Base-by-base conservation (phyloP, 2,113 vertebrate genomes). In the Ictalurus furcatus region DNA sequence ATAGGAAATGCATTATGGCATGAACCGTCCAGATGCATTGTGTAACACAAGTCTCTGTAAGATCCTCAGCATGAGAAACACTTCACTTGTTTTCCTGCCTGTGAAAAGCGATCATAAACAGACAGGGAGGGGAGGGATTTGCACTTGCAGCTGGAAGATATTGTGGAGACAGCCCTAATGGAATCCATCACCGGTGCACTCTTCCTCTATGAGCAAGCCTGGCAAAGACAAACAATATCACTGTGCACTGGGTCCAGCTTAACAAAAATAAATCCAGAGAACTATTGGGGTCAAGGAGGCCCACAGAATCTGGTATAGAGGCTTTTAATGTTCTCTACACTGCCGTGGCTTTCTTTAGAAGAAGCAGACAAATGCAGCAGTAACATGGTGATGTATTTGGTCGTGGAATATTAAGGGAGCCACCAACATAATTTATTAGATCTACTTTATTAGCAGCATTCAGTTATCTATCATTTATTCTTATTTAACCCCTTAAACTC, bases 161-260 rank as follows among this genome's bases (percentile, higher is more conserved):
- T 78, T 87, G 81, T 91, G 74, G 52, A 92, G 88, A 91, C 90
- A 87, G 83, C 84, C 76, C 34, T 88, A 91, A 91, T 91, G 90
- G 90, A 92, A 91, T 90, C 84, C 87, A 92, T 88, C 90, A 76
- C 84, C n/a, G 2, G 73, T 69, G 80, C 52, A 30, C 71, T 88
- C 87, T 85, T 87, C 83, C 58, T 87, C 85, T 74, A 88, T 87
- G 87, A 91, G 89, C 63, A 85, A 88, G 65, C 81, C 56, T 79
- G 87, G 82, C 88, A 89, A 61, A 90, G 87, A 78, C 90, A 92
- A 92, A 92, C 88, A 92, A 90, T 90, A 91, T 85, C 88, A 81
- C 84, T 85, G 80, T 87, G 90, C 88, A 87, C 88, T 59, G 83
- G 84, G 88, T 80, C 69, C 76, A 79, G 85, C 88, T 90, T 91